Evolutionary conservation across 2,797 vertebrate species (phyloP).

Genomic region (Limnodromus scolopaceus): DNA sequence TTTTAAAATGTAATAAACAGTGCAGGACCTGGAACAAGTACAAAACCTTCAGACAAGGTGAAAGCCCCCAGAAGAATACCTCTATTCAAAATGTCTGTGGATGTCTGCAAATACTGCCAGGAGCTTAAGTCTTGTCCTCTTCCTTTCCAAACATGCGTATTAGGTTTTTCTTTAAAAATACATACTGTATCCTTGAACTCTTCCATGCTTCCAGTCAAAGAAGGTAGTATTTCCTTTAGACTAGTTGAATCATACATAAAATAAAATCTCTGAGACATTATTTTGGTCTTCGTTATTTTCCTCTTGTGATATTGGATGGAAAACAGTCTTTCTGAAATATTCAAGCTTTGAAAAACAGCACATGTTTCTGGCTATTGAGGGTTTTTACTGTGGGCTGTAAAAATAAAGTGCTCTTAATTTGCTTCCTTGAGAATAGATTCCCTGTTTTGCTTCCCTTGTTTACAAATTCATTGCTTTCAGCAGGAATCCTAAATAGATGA

Average conservation of each 20-base stretch:
- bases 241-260: conserved; percentile 46
- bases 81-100: conserved; percentile 64
- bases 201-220: conserved; percentile 3
- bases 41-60: conserved; percentile 68
- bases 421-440: not conserved
- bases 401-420: not conserved
- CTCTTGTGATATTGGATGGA: not conserved
- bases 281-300: conserved; percentile 42
- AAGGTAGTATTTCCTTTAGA: conserved; percentile 56
- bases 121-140: conserved; percentile 43
- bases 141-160: conserved; percentile 59
- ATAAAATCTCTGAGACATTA: conserved; percentile 28
- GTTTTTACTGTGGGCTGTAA: not conserved
- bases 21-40: conserved; percentile 45
- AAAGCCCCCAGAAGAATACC: conserved; percentile 67
- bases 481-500: not conserved
- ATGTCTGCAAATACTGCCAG: conserved; percentile 67
- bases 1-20: conserved; percentile 63
- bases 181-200: conserved; percentile 36
- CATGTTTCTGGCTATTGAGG: not conserved
- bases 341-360: not conserved
- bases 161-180: conserved; percentile 56
- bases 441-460: not conserved
- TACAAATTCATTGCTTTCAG: not conserved
- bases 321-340: not conserved